Evolutionary conservation across 2,888 invertebrate genomes (phyloP), one percentile per base, ranked within the genome.

Genomic region (Caenorhabditis virilis): DNA sequence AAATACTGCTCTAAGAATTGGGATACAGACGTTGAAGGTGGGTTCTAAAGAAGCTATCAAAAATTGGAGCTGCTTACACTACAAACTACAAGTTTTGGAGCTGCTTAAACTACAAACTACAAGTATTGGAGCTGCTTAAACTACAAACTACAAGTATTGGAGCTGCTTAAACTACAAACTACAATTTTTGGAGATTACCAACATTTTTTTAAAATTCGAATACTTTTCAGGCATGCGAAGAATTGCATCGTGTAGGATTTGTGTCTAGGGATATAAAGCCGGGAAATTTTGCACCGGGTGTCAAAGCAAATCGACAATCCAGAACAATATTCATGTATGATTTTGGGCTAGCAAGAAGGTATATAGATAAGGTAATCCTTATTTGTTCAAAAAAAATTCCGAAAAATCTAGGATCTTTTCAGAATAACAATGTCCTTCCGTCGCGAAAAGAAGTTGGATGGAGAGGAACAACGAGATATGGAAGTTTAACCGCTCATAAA

Each of bases 251-350:
- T 22, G 53, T 74, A 39, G 74, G 78, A 4, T 77, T 55, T 54
- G 50, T 78, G 11, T 69, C 66, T 2, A 67, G 78, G 26, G 78
- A 78, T 63, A 62, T 78, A 22, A 78, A 78, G 55, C 78, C 78
- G 2, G 76, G 78, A 38, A 78, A 78, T 43, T 78, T 78, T 47
- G 78, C 77, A 6, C 74, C 76, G 7, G 78, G 78, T 22, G 53
- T 60, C 45, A 60, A 60, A n/a, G 68, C 71, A 23, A 67, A 70
- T 42, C 57, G 65, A 3, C 65, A 69, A 33, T 38, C 50, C 11
- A 66, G 66, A 11, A 69, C 62, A 0, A 69, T 75, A 18, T 77
- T 63, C 53, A 60, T 75, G 66, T 63, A 61, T 62, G 74, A 76
- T 54, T 78, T 78, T 41, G 78, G 78, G 0, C 56, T 78, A 20